phyloP scores from a whole-genome alignment of 2,888 invertebrate genomes.

The Chloroclysta siterata region DNA sequence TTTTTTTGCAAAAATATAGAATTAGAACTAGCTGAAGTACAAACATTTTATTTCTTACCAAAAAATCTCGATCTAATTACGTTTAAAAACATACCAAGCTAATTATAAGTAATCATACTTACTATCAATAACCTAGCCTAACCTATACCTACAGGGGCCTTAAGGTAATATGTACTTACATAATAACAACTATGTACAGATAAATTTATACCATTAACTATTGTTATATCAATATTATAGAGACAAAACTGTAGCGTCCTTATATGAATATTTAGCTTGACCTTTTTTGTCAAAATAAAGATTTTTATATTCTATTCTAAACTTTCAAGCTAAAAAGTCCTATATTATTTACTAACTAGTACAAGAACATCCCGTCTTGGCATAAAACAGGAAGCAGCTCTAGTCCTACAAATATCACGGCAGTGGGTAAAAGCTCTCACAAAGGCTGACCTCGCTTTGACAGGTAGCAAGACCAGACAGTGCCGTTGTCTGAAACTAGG shows the following conservation, averaged over 20 bases:
- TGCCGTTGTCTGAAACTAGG: conserved; percentile 58
- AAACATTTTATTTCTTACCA: not conserved
- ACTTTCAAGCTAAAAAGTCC: not conserved
- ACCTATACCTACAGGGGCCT: too few species aligned
- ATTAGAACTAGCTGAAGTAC: not conserved
- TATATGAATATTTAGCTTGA: too few species aligned
- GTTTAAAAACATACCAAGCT: too few species aligned
- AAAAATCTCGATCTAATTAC: not conserved
- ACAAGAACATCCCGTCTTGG: not conserved
- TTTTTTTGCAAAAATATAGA: not conserved
- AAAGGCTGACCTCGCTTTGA: conserved; percentile 66
- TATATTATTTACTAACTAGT: not conserved
- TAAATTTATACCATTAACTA: too few species aligned
- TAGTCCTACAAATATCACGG: conserved; percentile 28
- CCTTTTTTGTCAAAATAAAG: too few species aligned
- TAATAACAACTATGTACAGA: too few species aligned
- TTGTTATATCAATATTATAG: too few species aligned
- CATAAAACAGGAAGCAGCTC: conserved; percentile 8
- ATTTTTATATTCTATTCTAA: too few species aligned
- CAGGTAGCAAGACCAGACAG: conserved; percentile 45
- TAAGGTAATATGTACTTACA: too few species aligned
- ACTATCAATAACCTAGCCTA: too few species aligned
- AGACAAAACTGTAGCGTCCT: too few species aligned
- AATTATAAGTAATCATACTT: too few species aligned
- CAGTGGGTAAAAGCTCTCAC: conserved; percentile 45